A percentile compares a stretch with the other conserved stretches of the same genome.
Conservation (phyloP, 2,113 vertebrate species). For the Chaetorhynchus papuensis region DNA sequence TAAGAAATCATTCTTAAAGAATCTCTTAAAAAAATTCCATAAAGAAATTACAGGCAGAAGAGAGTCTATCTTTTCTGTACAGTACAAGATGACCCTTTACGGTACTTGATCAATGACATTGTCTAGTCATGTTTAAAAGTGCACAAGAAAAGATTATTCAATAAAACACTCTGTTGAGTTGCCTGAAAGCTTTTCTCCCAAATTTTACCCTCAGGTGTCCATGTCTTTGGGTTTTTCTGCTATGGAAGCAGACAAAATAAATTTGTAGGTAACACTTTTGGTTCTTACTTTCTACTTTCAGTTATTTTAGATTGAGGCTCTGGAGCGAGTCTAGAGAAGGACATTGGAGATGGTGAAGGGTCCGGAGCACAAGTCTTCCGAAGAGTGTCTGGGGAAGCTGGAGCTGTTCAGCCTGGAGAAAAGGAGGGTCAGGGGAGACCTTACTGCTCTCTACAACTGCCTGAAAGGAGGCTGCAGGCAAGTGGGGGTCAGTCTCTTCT, state of each 20-base stretch:
- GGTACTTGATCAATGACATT: not conserved
- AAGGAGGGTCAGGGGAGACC: not conserved
- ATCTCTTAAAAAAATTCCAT: not conserved
- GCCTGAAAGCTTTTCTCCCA: not conserved
- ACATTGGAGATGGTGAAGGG: not conserved
- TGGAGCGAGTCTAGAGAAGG: rapidly evolving
- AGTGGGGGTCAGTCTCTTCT: not conserved
- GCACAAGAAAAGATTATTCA: not conserved
- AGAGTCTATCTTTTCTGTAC: not conserved
- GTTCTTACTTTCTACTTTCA: not conserved
- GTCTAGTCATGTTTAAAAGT: not conserved
- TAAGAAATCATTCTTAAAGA: not conserved
- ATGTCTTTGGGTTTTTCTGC: not conserved
- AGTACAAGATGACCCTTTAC: not conserved
- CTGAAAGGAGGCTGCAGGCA: not conserved
- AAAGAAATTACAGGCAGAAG: not conserved
- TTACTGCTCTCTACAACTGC: not conserved
- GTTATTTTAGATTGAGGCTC: not conserved
- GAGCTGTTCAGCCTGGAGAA: not conserved
- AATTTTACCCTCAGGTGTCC: not conserved
- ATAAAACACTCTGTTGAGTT: not conserved
- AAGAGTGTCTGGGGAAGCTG: not conserved
- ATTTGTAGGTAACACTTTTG: not conserved
- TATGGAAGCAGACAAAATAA: not conserved
- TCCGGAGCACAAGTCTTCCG: not conserved